These are phyloP conservation scores for Drosophila pandora DNA, from an alignment of 1,140 invertebrate species.

Conservation along the genomic window DNA sequence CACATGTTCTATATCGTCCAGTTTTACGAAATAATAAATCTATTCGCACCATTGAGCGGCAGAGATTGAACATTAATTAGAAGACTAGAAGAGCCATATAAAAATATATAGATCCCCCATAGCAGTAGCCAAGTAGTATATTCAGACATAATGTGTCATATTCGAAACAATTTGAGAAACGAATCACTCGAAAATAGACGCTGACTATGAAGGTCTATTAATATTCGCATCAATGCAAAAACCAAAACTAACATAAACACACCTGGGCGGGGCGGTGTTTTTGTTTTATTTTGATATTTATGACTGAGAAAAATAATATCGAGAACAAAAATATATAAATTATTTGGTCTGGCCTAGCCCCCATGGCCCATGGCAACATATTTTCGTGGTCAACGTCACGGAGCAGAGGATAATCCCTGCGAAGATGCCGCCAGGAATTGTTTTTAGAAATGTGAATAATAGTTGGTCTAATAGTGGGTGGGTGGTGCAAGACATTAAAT, in stretches of 20 bases:
- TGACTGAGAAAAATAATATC: conserved; percentile 10
- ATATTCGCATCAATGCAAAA: conserved; percentile 43
- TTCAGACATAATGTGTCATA: conserved; percentile 73
- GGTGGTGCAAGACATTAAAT: conserved; percentile 29
- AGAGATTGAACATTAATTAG: conserved; percentile 64
- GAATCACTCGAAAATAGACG: conserved; percentile 70
- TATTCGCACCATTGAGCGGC: conserved; percentile 55
- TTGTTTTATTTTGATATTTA: conserved; percentile 42
- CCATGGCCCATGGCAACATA: conserved; percentile 40
- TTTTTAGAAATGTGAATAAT: conserved; percentile 39
- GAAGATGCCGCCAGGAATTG: conserved; percentile 26
- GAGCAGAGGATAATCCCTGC: conserved; percentile 10
- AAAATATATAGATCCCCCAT: conserved; percentile 26
- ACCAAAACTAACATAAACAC: conserved; percentile 55
- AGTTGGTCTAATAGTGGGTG: conserved; percentile 3
- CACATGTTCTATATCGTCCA: conserved; percentile 33
- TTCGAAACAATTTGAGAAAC: conserved; percentile 72
- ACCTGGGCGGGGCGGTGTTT: conserved; percentile 55
- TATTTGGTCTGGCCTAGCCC: conserved; percentile 25
- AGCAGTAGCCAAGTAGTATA: conserved; percentile 32
- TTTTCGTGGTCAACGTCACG: conserved; percentile 69
- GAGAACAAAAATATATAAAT: conserved; percentile 19
- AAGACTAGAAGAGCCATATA: conserved; percentile 34
- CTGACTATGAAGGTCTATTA: conserved; percentile 70
- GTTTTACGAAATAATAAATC: conserved; percentile 64